These are phyloP conservation scores for Zosterops borbonicus DNA, from an alignment of 2,113 vertebrate species.

Conservation along the genomic window DNA sequence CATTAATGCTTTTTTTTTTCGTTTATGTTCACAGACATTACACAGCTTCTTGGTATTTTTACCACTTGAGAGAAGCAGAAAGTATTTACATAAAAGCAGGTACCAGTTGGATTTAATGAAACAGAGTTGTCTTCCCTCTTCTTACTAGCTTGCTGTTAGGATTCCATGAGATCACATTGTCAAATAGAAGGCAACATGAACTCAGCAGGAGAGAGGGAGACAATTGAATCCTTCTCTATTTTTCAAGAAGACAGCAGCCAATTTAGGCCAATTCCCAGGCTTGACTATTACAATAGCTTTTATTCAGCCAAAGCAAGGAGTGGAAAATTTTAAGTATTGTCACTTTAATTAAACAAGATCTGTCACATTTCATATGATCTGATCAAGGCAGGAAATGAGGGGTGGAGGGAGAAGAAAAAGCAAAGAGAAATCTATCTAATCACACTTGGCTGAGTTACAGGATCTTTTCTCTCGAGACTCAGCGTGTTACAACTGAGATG, in stretches of 20 bases:
- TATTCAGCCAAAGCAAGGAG: not conserved
- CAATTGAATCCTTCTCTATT: not conserved
- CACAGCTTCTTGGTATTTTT: not conserved
- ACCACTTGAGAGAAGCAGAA: not conserved
- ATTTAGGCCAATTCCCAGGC: not conserved
- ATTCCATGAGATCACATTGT: not conserved
- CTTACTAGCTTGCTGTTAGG: not conserved
- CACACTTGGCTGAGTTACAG: not conserved
- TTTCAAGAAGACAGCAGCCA: not conserved
- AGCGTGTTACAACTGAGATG: not conserved
- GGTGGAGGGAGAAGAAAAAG: not conserved
- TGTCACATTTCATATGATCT: not conserved
- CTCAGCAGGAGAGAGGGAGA: not conserved
- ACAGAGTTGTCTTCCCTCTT: not conserved
- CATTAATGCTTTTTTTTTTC: not conserved
- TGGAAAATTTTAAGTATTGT: not conserved
- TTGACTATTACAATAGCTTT: not conserved
- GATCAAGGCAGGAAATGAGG: not conserved
- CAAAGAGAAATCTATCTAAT: not conserved
- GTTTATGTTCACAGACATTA: not conserved
- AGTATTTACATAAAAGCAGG: constrained; percentile 9
- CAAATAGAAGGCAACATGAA: not conserved
- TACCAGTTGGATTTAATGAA: not conserved
- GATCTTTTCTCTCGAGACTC: not conserved
- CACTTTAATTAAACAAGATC: not conserved